phyloP scores from a whole-genome alignment of 2,888 invertebrate genomes.

The Eudasyphora cyanicolor region DNA sequence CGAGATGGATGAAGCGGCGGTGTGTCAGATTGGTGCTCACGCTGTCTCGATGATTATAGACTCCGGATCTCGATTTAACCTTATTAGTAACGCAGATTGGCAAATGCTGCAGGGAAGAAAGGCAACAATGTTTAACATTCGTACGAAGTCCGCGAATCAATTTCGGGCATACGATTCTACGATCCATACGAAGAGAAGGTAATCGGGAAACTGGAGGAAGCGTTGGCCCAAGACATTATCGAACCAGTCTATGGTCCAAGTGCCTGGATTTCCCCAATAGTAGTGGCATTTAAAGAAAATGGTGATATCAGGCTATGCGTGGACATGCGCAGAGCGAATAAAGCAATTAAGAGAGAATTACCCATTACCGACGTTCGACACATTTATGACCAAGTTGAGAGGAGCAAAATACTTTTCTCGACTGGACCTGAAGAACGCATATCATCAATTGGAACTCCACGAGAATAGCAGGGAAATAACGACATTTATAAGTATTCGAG shows the following conservation, averaged over 20 bases:
- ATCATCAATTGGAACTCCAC: constrained; percentile 69
- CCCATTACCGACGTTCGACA: constrained; percentile 52
- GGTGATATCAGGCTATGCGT: constrained; percentile 32
- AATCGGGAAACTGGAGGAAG: not conserved
- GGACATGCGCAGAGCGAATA: constrained; percentile 26
- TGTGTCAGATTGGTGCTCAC: not conserved
- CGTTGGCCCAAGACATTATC: constrained; percentile 36
- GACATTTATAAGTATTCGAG: constrained; percentile 14
- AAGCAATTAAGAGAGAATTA: constrained; percentile 32
- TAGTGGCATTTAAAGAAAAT: constrained; percentile 32
- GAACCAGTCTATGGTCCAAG: constrained; percentile 51
- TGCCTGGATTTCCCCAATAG: constrained; percentile 28
- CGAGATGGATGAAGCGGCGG: constrained; percentile 19
- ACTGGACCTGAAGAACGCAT: constrained; percentile 66
- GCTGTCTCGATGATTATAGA: not conserved
- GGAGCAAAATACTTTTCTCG: constrained; percentile 62
- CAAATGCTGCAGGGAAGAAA: not conserved
- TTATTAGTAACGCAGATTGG: not conserved
- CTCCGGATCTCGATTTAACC: not conserved
- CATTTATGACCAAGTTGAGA: constrained; percentile 65
- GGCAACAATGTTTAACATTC: not conserved
- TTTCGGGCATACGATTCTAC: not conserved
- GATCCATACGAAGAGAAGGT: constrained; percentile 66
- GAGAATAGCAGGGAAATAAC: not conserved
- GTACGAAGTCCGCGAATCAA: not conserved